These are phyloP conservation scores for Hydroisotoma schaefferi DNA, from an alignment of 2,888 invertebrate genomes.

Conservation along the genomic window DNA sequence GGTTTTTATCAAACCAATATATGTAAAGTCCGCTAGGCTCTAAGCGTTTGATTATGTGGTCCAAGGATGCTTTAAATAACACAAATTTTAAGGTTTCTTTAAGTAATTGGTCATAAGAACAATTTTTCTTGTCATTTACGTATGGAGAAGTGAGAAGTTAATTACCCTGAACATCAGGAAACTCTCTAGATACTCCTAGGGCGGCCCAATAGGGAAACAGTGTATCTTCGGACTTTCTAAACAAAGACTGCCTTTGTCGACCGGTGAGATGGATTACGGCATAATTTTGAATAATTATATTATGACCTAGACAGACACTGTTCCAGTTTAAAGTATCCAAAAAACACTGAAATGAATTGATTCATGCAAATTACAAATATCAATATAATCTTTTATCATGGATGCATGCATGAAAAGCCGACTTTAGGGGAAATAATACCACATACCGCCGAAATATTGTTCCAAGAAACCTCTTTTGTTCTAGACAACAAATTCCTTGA, in stretches of 20 bases:
- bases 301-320: background rate
- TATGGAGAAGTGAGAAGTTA: too few species aligned
- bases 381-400: too few species aligned
- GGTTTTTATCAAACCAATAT: background rate
- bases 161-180: background rate
- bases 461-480: too few species aligned
- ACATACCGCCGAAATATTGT: too few species aligned
- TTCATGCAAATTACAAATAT: too few species aligned
- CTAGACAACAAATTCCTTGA: too few species aligned
- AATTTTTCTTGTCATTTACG: too few species aligned
- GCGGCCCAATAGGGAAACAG: background rate
- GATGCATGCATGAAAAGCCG: too few species aligned
- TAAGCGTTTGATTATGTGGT: background rate
- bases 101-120: background rate
- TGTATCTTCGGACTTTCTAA: background rate
- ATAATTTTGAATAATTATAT: background rate
- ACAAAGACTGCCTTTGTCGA: background rate
- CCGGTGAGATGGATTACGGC: background rate
- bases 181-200: background rate
- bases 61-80: background rate
- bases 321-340: background rate
- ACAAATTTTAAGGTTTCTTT: background rate
- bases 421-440: too few species aligned
- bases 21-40: background rate
- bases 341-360: background rate